phyloP scores from a whole-genome alignment of 1,140 invertebrate species.

The Tachypleus tridentatus region DNA sequence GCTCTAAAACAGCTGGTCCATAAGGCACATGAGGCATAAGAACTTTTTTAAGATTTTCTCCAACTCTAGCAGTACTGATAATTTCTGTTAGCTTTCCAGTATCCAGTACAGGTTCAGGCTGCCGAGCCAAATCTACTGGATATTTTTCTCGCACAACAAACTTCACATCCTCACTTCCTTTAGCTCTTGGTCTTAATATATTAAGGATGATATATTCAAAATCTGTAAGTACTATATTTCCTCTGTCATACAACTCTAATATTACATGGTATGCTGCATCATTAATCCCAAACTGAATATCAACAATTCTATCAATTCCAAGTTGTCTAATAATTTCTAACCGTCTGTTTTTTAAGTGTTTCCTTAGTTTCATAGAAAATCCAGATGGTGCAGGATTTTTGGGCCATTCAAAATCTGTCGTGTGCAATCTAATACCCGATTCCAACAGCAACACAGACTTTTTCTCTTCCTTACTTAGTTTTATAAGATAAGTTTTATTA shows the following conservation, averaged over 20 bases:
- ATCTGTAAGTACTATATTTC: conserved; percentile 93
- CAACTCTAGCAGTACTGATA: conserved; percentile 50
- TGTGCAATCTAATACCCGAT: conserved; percentile 86
- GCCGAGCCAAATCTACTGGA: conserved; percentile 53
- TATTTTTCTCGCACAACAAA: conserved; percentile 88
- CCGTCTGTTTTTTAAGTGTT: conserved; percentile 93
- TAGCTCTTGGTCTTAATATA: conserved; percentile 68
- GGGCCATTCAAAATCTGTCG: conserved; percentile 94
- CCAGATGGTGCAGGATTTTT: conserved; percentile 91
- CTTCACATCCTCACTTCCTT: conserved; percentile 77
- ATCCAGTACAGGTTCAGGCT: conserved; percentile 1
- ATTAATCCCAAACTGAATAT: conserved; percentile 85
- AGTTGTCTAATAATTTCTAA: conserved; percentile 74
- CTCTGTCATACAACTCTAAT: conserved; percentile 90
- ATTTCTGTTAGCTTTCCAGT: conserved; percentile 39
- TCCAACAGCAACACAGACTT: conserved; percentile 84
- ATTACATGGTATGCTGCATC: conserved; percentile 94
- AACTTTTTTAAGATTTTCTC: conserved; percentile 71
- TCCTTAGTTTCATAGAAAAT: conserved; percentile 96
- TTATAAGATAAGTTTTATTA: conserved; percentile 89
- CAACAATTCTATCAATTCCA: conserved; percentile 75
- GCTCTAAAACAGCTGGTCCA: conserved; percentile 81
- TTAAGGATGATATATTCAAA: conserved; percentile 81
- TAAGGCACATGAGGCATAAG: conserved; percentile 38
- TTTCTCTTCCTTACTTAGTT: conserved; percentile 45